Percentiles rank a stretch among this genome's conserved stretches.
Evolutionary conservation across 2,797 vertebrate species (phyloP).

Genomic region (Pseudomugil gertrudae): DNA sequence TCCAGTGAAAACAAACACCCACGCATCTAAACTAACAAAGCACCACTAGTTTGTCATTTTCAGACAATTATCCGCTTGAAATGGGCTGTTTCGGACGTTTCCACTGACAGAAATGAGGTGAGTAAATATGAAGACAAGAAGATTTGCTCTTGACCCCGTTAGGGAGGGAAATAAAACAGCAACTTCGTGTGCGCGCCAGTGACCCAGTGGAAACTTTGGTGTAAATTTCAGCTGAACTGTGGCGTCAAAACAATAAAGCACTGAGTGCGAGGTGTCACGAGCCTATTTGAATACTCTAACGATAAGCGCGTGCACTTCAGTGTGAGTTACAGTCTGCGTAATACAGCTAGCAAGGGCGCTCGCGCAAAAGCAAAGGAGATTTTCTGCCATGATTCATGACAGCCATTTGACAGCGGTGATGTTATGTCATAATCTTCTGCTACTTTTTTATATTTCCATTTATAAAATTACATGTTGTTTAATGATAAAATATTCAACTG

Average conservation of each 20-base stretch:
- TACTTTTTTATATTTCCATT: not conserved
- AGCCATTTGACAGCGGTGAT: constrained; percentile 2
- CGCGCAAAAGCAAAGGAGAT: not conserved
- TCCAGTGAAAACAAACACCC: constrained; percentile 58
- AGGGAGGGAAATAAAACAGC: not conserved
- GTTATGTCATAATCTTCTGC: not conserved
- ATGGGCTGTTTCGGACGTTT: constrained; percentile 34
- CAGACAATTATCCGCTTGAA: not conserved
- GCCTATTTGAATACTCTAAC: too few relatives aligned
- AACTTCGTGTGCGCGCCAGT: constrained; percentile 5
- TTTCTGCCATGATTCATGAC: constrained; percentile 24
- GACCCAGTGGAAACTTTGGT: constrained; percentile 22
- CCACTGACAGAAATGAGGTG: constrained; percentile 56
- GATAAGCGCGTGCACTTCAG: not conserved
- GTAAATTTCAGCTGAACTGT: not conserved
- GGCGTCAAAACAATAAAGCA: not conserved
- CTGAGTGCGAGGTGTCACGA: not conserved
- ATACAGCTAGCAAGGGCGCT: constrained; percentile 5
- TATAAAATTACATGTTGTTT: not conserved
- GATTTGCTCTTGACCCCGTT: constrained; percentile 1
- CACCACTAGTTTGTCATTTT: constrained; percentile 1
- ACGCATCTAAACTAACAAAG: constrained; percentile 25
- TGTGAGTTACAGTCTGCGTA: not conserved
- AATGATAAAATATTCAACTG: not conserved
- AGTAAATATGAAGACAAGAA: constrained; percentile 22